Percentiles rank a stretch among this genome's conserved stretches.
These are phyloP conservation scores for Lethenteron reissneri DNA, from an alignment of 2,113 vertebrate species.

Conservation along the genomic window DNA sequence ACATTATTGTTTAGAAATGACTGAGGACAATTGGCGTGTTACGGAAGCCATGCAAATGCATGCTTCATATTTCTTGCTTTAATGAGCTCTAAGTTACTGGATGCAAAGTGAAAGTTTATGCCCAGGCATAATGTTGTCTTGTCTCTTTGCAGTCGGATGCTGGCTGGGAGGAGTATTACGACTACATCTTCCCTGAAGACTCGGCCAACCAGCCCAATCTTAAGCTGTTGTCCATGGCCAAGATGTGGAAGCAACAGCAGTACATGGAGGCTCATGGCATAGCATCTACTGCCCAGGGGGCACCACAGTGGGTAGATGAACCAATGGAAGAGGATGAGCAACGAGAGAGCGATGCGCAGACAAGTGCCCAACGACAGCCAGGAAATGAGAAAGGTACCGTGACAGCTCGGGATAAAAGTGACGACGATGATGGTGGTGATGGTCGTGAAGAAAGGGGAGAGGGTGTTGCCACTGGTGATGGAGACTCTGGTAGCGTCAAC, in stretches of 20 bases:
- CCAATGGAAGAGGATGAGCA: too few species aligned
- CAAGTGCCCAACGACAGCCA: too few species aligned
- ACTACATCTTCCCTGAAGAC: constrained; percentile 96
- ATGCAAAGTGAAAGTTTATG: neutral
- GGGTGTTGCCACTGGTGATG: neutral
- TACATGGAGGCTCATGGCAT: constrained; percentile 18
- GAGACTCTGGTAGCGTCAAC: neutral
- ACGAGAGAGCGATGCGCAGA: too few species aligned
- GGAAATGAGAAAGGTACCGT: neutral
- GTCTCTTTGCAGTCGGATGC: constrained; percentile 46
- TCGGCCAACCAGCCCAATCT: constrained; percentile 94
- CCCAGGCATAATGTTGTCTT: neutral
- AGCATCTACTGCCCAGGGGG: too few species aligned
- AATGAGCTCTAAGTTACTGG: neutral
- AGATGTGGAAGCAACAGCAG: constrained; percentile 80
- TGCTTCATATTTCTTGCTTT: too few species aligned
- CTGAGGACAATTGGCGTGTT: too few species aligned
- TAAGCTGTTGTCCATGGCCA: constrained; percentile 89
- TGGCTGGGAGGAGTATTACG: constrained; percentile 94
- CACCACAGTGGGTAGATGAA: too few species aligned
- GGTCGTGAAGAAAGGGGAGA: neutral
- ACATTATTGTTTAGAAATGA: too few species aligned
- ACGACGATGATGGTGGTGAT: neutral
- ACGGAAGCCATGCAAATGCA: too few species aligned
- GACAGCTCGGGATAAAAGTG: neutral